Evolutionary conservation across 2,888 invertebrate genomes (phyloP), one percentile per base, ranked within the genome.

Genomic region (Pseudococcus longispinus): DNA sequence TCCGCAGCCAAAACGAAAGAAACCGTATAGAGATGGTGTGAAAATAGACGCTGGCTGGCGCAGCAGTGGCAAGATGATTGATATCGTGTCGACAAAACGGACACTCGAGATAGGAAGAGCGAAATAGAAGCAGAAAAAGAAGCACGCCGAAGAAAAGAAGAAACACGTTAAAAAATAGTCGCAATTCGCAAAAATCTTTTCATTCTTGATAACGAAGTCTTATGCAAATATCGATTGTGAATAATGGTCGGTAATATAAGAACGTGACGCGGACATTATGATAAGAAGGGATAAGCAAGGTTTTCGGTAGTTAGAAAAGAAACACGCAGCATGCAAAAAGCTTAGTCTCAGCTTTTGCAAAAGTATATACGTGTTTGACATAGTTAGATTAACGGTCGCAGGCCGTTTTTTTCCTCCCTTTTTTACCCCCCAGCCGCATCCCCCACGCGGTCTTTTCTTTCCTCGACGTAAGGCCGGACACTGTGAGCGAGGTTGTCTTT

Each of bases 141-240:
- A 32, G 37, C 37, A 37, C 37, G 37, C 8, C 32, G n/a, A 32
- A 18, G n/a, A 74, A 74, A n/a, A 51, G n/a, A 51, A 51, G 51
- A 51, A 51, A 51, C n/a, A 51, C 51, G 51, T 51, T 51, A 51
- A 51, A 51, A 74, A 74, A 74, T 74, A 74, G 74, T 74, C 74
- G 74, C 74, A 74, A 74, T 74, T 74, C 74, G 74, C 37, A 74
- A 74, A 65, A 74, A 74, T 83, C 51, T 83, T 51, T 83, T 83
- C 46, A 42, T 46, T 83, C 83, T 60, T 84, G 84, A 84, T 84
- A 84, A 60, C 84, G 84, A 84, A 60, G 55, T 84, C 60, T 51
- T 84, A 84, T 84, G 84, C 84, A 84, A 84, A 84, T 84, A 84
- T 84, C 84, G 84, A 84, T 84, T 84, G 84, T 84, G 60, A 84